Base-by-base conservation (phyloP, 2,797 vertebrate species). In the Xyrichtys novacula region DNA sequence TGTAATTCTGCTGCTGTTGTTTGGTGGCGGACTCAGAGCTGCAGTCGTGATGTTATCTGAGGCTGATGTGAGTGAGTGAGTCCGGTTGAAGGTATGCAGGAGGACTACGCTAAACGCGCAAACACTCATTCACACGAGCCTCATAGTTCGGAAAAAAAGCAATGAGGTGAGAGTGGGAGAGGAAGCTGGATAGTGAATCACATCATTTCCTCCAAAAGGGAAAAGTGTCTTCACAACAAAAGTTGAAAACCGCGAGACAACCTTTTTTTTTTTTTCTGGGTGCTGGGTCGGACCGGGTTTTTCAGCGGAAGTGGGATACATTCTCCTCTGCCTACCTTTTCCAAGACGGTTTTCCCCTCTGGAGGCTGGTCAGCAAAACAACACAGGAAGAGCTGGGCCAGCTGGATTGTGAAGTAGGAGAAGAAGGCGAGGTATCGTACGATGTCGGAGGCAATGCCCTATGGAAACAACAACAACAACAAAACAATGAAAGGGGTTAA, bases 311-410 rank as follows among this genome's bases (percentile, higher is more conserved):
- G 84, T 49, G 76, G 83, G 59, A 83, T n/a, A 44, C 73, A 82
- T 83, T 85, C 67, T 60, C 29, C 15, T 53, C 58, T 71, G 62
- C 94, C 81, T 94, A 98, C 97, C 85, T 94, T 82, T 53, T 73
- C 88, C 40, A 54, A 85, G 64, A 78, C 6, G 1, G 67, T 85
- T 91, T 95, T 92, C 5, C 93, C 93, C 79, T 94, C 95, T 22
- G 96, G 95, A 23, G 94, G 88, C 7, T 81, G 91, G 85, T 99
- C 97, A 22, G 93, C 93, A 58, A 97, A 94, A 89, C 96, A 97
- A 85, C 95, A 96, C 40, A 98, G 87, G 70, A 95, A 90, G 7
- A 98, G 93, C 79, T 98, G 94, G 12, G 87, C 93, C 79, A 94
- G 74, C 63, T 96, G 95, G 78, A 98, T 92, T 17, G 78, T 83